Conservation (phyloP, 1,140 invertebrate species). For the Leptinotarsa texana region DNA sequence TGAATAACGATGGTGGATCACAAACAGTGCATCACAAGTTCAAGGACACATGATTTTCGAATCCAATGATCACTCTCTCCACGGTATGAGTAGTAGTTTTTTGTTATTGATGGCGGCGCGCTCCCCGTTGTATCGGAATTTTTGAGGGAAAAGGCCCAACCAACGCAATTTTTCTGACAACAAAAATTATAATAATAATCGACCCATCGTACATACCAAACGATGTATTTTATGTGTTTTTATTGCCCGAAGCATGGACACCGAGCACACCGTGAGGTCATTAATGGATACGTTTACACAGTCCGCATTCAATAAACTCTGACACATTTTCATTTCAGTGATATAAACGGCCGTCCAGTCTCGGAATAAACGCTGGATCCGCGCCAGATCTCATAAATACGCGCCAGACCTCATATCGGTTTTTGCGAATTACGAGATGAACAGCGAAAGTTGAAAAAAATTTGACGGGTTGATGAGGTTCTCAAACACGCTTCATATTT, state of each 20-base stretch:
- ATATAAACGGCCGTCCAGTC: not conserved
- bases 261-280: not conserved
- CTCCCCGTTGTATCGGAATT: no score
- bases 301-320: constrained; percentile 5
- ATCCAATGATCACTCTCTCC: no score
- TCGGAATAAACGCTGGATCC: not conserved
- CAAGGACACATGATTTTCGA: no score
- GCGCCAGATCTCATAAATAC: not conserved
- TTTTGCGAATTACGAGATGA: not conserved
- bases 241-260: not conserved
- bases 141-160: no score
- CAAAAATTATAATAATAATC: no score
- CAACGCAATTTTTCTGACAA: no score
- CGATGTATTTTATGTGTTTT: not conserved
- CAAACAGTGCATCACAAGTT: no score
- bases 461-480: not conserved
- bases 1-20: no score
- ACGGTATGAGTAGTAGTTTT: no score
- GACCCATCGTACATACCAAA: not conserved
- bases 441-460: not conserved
- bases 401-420: not conserved
- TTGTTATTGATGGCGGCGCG: no score
- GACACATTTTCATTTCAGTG: not conserved
- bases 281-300: constrained; percentile 3
- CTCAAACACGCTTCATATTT: not conserved